phyloP scores from a whole-genome alignment of 2,888 invertebrate genomes.

The Thereva unica region DNA sequence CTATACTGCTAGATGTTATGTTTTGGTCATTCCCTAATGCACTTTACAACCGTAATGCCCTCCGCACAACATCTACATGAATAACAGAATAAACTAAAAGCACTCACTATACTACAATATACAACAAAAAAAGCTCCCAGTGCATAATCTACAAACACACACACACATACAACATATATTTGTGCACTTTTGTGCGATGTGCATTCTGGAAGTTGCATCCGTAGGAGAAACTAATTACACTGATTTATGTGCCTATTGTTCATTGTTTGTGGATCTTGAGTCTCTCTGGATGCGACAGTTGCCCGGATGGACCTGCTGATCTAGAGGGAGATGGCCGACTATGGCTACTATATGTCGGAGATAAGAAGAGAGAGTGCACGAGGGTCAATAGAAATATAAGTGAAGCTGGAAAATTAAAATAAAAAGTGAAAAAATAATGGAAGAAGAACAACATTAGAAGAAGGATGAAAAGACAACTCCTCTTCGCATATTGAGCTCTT shows the following conservation, averaged over 20 bases:
- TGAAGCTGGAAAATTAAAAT: slow-evolving; percentile 24
- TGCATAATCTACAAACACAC: background rate
- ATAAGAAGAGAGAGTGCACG: slow-evolving; percentile 22
- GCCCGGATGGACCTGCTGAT: slow-evolving; percentile 4
- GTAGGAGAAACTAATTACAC: slow-evolving; percentile 81
- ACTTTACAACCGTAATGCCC: background rate
- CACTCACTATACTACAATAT: background rate
- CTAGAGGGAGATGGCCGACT: slow-evolving; percentile 14
- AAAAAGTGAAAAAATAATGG: background rate
- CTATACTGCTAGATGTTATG: background rate
- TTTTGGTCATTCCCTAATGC: slow-evolving; percentile 8
- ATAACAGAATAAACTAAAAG: background rate
- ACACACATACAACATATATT: slow-evolving; percentile 23
- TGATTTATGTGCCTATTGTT: slow-evolving; percentile 93
- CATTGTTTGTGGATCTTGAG: slow-evolving; percentile 66
- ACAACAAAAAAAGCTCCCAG: background rate
- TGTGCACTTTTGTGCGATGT: slow-evolving; percentile 31
- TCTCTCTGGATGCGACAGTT: background rate
- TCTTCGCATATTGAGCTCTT: background rate
- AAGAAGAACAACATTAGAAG: slow-evolving; percentile 1
- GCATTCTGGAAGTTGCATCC: slow-evolving; percentile 32
- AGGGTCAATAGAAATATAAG: slow-evolving; percentile 29
- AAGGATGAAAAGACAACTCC: slow-evolving; percentile 25
- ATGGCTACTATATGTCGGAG: slow-evolving; percentile 1
- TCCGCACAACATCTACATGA: background rate